Conservation (phyloP, 2,888 invertebrate genomes). For the Litoditis marina region DNA sequence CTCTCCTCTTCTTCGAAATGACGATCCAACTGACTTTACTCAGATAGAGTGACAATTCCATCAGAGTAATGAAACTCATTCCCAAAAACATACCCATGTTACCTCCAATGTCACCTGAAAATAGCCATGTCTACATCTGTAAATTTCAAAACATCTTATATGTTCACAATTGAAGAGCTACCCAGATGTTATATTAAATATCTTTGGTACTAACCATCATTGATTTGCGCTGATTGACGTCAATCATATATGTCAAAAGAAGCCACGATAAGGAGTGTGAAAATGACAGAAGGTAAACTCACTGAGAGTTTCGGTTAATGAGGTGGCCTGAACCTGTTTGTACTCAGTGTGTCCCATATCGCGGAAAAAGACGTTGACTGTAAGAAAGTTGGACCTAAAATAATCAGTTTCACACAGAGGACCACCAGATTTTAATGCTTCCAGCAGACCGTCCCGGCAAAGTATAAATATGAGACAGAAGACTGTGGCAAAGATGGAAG, state of each 20-base stretch:
- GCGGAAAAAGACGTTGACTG: slow-evolving; percentile 54
- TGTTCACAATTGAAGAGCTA: no score
- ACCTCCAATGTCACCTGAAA: slow-evolving; percentile 58
- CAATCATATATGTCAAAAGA: no score
- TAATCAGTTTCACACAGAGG: background rate
- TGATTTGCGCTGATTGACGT: no score
- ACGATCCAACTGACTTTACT: slow-evolving; percentile 56
- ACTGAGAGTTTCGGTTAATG: slow-evolving; percentile 43
- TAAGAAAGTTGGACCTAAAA: slow-evolving; percentile 46
- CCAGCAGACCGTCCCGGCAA: no score
- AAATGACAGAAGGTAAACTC: no score
- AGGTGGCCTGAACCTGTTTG: slow-evolving; percentile 47
- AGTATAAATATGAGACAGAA: no score
- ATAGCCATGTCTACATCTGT: background rate
- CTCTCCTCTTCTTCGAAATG: slow-evolving; percentile 41
- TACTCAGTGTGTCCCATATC: slow-evolving; percentile 57
- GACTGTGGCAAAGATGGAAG: no score
- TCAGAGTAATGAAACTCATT: slow-evolving; percentile 56
- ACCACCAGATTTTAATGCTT: no score
- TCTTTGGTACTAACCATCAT: no score
- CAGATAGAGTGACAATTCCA: slow-evolving; percentile 55
- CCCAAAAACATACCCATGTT: slow-evolving; percentile 61
- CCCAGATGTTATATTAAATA: no score
- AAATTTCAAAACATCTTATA: background rate
- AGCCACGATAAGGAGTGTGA: no score